Evolutionary conservation across 2,113 vertebrate species (phyloP).

Genomic region (Rhinoderma darwinii): DNA sequence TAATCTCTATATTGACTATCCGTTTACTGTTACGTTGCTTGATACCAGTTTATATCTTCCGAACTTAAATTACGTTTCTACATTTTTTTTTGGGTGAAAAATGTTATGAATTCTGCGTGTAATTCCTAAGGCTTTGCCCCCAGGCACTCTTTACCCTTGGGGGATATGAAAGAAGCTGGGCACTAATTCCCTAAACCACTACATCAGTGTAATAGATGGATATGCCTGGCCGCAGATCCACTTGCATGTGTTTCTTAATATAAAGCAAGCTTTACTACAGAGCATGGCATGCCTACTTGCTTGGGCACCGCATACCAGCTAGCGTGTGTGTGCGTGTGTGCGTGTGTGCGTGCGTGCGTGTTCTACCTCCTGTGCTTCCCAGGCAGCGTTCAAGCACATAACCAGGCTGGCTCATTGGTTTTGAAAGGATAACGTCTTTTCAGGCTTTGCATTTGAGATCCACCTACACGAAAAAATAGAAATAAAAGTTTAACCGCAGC

Average conservation of each 20-base stretch:
- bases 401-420: not conserved
- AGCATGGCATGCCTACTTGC: conserved; percentile 25
- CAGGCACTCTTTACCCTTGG: not conserved
- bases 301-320: not conserved
- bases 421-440: not conserved
- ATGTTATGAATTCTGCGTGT: not conserved
- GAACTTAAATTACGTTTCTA: not conserved
- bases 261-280: too few relatives aligned
- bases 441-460: not conserved
- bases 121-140: conserved; percentile 6
- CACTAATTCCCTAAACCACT: not conserved
- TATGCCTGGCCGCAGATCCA: not conserved
- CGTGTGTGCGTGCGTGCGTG: too few relatives aligned
- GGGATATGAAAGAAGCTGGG: not conserved
- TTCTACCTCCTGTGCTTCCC: not conserved
- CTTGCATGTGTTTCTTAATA: not conserved
- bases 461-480: conserved; percentile 46
- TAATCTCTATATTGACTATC: not conserved
- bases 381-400: not conserved
- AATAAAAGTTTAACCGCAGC: not conserved
- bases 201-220: not conserved
- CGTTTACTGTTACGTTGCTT: not conserved
- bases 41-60: not conserved
- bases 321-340: too few relatives aligned
- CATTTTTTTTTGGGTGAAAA: not conserved